Evolutionary conservation across 2,888 invertebrate species (phyloP), one percentile per base, ranked within the genome.

Genomic region (Oscheius onirici): DNA sequence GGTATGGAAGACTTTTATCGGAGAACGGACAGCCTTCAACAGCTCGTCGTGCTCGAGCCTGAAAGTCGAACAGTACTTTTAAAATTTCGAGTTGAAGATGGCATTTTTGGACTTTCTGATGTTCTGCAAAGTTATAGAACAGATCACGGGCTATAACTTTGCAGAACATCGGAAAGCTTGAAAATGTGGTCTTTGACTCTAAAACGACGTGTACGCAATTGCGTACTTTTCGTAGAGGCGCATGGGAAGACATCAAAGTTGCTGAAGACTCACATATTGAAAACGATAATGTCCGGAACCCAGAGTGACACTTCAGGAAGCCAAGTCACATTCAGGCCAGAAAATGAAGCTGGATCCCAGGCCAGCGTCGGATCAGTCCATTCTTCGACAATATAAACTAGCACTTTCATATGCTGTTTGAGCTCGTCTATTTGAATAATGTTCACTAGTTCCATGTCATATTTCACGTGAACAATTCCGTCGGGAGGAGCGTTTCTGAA

Each of bases 261-360:
- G n/a, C n/a, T n/a, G n/a, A n/a, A 5, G 17, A 72, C 92, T 91
- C 88, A 94, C 94, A 94, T 94, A 90, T 94, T 94, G 88, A 94
- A 94, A 6, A 94, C 91, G 82, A 94, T 93, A 66, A 93, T 92
- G 88, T 94, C 94, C 0, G 94, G 94, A 81, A 92, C 91, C 94
- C 94, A 94, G 22, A 94, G 93, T 72, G 92, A 90, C 81, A 92
- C 91, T 88, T 91, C 93, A 0, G 94, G 94, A 86, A 94, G 91
- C 86, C 94, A 91, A 68, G 94, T 92, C 43, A 93, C 93, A 81
- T 90, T 91, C 76, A 94, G 92, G 13, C 93, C 93, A 11, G 92
- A 92, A 85, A 92, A 94, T 73, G 94, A 93, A n/a, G 92, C 92
- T 3, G 91, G 90, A 87, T 94, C 93, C 94, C 94, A 94, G 77